Evolutionary conservation across 2,113 vertebrate species (phyloP), one percentile per base, ranked within the genome.

Genomic region (Peromyscus polionotus): DNA sequence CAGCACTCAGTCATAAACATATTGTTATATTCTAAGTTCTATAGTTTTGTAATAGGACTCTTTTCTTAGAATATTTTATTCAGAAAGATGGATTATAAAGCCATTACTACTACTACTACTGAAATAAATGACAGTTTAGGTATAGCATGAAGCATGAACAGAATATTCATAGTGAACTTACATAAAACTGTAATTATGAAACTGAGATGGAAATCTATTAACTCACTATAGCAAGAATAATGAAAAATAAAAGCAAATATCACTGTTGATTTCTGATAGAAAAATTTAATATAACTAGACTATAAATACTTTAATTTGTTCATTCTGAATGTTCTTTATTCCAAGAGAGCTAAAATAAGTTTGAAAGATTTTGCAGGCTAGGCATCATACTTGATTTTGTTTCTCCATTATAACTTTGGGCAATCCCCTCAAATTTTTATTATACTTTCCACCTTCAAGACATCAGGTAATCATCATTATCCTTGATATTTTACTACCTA

Each of bases 401-500:
- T 68, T 45, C 48, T 33, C 22, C 76, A 85, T 70, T 86, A 72
- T 5, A 90, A 28, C 65, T 65, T 76, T 2, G 87, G 4, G 92
- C 73, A n/a, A 83, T 57, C 88, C 0, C 81, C 42, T 93, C 59
- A 93, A 93, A 88, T 92, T 97, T 97, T 39, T 59, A 94, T 76
- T 85, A 12, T 28, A 92, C 39, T 95, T 97, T 97, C 0, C 3
- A 48, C 97, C 70, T 93, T 26, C 26, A 83, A 11, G 20, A 48
- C 72, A 20, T 33, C 39, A 20, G 93, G 93, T 88, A 5, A 95
- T 92, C 2, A 89, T 97, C 57, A 10, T 70, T 93, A 94, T 16
- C 48, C 28, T 96, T 68, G 76, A 94, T 33, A 11, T 73, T 97
- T 88, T 57, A 81, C 36, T 45, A 33, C 95, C 26, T 8, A 90